Evolutionary conservation across 2,888 invertebrate genomes (phyloP).

Genomic region (Calliphora vomitoria): DNA sequence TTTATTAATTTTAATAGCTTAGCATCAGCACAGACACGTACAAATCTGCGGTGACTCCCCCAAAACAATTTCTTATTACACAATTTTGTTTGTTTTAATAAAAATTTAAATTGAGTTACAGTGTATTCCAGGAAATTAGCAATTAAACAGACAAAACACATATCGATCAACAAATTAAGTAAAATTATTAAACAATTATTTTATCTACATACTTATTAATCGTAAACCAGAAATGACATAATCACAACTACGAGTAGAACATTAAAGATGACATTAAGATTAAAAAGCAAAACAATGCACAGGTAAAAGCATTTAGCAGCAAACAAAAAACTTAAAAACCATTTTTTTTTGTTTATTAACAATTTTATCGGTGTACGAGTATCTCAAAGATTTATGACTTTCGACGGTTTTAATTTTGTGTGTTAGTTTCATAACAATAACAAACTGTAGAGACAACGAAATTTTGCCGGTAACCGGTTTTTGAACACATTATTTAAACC

Average conservation of each 20-base stretch:
- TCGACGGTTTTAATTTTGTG: neutral
- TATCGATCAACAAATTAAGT: neutral
- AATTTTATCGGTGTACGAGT: neutral
- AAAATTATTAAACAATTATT: neutral
- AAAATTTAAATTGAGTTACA: neutral
- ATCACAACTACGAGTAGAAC: neutral
- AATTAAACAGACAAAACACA: neutral
- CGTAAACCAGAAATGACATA: neutral
- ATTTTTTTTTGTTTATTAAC: neutral
- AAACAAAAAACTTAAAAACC: neutral
- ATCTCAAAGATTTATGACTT: conserved; percentile 5
- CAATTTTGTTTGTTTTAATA: neutral
- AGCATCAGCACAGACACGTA: neutral
- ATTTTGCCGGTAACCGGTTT: conserved; percentile 55
- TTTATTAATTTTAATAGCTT: too few relatives aligned
- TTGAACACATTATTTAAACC: neutral
- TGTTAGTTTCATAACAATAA: conserved; percentile 12
- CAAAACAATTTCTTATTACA: neutral
- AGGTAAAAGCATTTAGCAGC: too few relatives aligned
- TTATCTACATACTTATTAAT: neutral
- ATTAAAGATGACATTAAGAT: conserved; percentile 5
- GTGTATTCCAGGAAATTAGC: neutral
- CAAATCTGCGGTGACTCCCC: neutral
- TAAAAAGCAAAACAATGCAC: neutral
- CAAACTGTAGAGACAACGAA: neutral